Base-by-base conservation (phyloP, 2,888 invertebrate species). In the Lathronympha strigana region DNA sequence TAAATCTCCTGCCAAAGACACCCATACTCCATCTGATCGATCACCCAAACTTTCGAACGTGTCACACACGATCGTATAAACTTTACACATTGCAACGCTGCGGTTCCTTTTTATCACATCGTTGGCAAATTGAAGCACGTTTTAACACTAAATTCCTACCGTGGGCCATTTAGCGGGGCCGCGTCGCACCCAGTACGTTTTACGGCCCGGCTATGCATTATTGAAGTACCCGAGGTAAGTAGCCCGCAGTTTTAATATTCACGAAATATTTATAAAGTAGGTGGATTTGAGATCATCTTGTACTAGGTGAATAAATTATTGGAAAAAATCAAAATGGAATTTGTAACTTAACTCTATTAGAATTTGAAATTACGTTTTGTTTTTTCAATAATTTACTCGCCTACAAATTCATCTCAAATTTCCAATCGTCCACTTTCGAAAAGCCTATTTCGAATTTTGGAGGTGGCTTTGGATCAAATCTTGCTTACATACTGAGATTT, bases 91-190 rank as follows among this genome's bases (percentile, higher is more conserved):
- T 80, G 78, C 78, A 75, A 76, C 73, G 75, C 76, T 77, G 79
- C 74, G 81, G 83, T 81, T 75, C 73, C 75, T 79, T 85, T 82
- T 86, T 87, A 85, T 83, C 86, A 87, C 84, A 82, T 84, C 82
- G 81, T 86, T 84, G 76, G 77, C 75, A 82, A 84, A 87, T 86
- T 82, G 83, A 73, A 80, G 81, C 88, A 88, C 87, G 87, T 87
- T 80, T 82, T 77, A 76, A 77, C 80, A 83, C 77, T 86, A 87
- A 87, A 86, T 88, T 83, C 80, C 81, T 81, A 78, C 78, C 78
- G 79, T 80, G 78, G 80, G 83, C 89, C 86, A 90, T 89, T 88
- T 86, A 88, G 86, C 81, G 82, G 81, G 78, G 79, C 77, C 72
- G 75, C 78, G 74, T 80, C 77, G 76, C 76, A 73, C 76, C 73